Base-by-base conservation (phyloP, 2,888 invertebrate genomes). In the Pecten maximus region DNA sequence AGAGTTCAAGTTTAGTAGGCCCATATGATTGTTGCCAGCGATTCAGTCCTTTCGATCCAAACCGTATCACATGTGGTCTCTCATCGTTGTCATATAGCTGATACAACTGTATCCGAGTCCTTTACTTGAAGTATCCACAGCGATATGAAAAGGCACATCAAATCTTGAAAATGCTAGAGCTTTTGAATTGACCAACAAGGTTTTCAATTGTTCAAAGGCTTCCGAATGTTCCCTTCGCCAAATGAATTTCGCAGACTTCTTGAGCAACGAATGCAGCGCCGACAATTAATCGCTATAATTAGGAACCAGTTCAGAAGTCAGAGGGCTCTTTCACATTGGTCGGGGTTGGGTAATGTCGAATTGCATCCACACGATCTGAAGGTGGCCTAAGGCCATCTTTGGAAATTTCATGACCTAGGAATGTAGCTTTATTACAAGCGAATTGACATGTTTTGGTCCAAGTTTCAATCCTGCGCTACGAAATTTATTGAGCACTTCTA, bases 41-140 rank as follows among this genome's bases (percentile, higher is more conserved):
- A 19, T 88, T 89, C 16, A 91, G 40, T 16, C 90, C 91, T 89
- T 93, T 93, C 0, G 93, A 92, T 12, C 92, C 91, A 90, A 93
- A 92, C 40, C 92, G 48, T 0, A 91, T 89, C 44, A 93, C 92
- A 10, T 89, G 40, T n/a, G 54, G 16, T 3, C 10, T 28, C 0
- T n/a, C n/a, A n/a, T 87, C 90, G 89, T 91, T 88, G 2, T 89
- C 87, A 86, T 90, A 87, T 12, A 89, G 8, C 23, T 87, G 87
- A 89, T 87, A 89, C 44, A 89, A 44, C 89, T 89, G 87, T 89
- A 89, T 19, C 89, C 89, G 12, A 89, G 44, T 35, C 48, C 89
- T 8, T 40, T 86, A 40, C 89, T 89, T 23, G 87, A 50, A 2
- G 89, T 89, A 23, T 89, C 89, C 19, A 89, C 89, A 87, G 44